Base-by-base conservation (phyloP, 2,888 invertebrate species). In the Parasteatoda lunata region DNA sequence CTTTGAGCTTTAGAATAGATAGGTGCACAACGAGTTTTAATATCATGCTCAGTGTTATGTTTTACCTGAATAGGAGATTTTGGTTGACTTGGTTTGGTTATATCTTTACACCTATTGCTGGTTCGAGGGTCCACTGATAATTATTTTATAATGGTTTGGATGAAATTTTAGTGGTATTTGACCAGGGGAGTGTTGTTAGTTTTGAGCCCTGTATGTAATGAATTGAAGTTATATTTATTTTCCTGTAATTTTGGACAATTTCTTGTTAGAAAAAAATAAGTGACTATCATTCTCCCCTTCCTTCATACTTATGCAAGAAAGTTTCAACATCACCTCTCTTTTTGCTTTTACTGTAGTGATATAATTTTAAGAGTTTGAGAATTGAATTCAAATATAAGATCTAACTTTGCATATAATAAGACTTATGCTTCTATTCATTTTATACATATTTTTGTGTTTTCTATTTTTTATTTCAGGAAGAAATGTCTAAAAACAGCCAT, bases 401-500 rank as follows among this genome's bases (percentile, higher is more conserved):
- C 59, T 59, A n/a, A 59, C 59, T 59, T 54, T 54, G 3, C 54
- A 54, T 59, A 4, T 59, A 8, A 13, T 9, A 59, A 9, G 0
- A 13, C 8, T 13, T n/a, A 30, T 30, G 51, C 11, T 45, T 45
- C 15, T 52, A 13, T 47, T 59, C 5, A 59, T 11, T 75, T 59
- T 54, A 8, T 8, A 11, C 45, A 7, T 47, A n/a, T 65, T 8
- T 64, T 48, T 49, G 13, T 84, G 85, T 88, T 73, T 76, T 90
- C 89, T 51, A 54, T 48, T 69, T 70, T 76, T 77, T 77, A 72
- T 88, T 88, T 11, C 89, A 94, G 87, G 97, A 97, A 90, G 96
- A 97, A 90, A 94, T 94, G 78, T 94, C 95, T 68, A 94, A 94
- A 90, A 94, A 95, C 88, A 97, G 97, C 84, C 98, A 98, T 92